phyloP scores from a whole-genome alignment of 2,888 invertebrate genomes.

The Amblyteles armatorius region DNA sequence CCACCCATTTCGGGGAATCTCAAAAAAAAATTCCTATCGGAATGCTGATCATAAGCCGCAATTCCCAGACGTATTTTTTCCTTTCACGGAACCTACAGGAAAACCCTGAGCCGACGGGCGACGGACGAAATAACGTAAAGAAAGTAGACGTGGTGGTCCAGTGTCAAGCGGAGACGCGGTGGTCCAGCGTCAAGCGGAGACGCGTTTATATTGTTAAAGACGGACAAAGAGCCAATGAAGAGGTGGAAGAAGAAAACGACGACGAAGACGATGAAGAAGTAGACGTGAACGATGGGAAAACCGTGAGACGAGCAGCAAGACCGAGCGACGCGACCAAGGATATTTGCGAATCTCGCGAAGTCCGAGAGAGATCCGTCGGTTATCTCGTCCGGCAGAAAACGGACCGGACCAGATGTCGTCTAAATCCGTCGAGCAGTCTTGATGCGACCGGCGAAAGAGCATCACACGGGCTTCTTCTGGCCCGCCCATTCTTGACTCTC shows the following conservation, averaged over 20 bases:
- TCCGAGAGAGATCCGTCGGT: constrained; percentile 33
- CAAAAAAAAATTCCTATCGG: too few relatives aligned
- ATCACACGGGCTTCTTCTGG: constrained; percentile 42
- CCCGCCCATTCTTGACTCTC: constrained; percentile 49
- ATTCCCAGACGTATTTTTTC: too few relatives aligned
- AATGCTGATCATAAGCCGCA: too few relatives aligned
- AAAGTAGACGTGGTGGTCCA: background rate
- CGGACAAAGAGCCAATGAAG: constrained; percentile 4
- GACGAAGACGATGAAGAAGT: constrained; percentile 11
- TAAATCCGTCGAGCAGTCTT: constrained; percentile 76
- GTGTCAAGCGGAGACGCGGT: background rate
- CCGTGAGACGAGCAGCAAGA: background rate
- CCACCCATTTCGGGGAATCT: too few relatives aligned
- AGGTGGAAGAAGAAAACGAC: background rate
- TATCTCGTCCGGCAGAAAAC: constrained; percentile 68
- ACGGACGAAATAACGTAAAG: background rate
- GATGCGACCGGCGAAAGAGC: constrained; percentile 24
- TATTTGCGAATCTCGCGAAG: constrained; percentile 47
- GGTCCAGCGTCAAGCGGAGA: constrained; percentile 4
- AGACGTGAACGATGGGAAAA: constrained; percentile 15
- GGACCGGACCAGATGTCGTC: constrained; percentile 79
- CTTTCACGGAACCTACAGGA: background rate
- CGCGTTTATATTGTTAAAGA: background rate
- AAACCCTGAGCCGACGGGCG: background rate
- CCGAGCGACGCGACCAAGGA: constrained; percentile 13